phyloP scores from a whole-genome alignment of 37 sponge, comb jelly and placozoan genomes.

The Mnemiopsis leidyi region DNA sequence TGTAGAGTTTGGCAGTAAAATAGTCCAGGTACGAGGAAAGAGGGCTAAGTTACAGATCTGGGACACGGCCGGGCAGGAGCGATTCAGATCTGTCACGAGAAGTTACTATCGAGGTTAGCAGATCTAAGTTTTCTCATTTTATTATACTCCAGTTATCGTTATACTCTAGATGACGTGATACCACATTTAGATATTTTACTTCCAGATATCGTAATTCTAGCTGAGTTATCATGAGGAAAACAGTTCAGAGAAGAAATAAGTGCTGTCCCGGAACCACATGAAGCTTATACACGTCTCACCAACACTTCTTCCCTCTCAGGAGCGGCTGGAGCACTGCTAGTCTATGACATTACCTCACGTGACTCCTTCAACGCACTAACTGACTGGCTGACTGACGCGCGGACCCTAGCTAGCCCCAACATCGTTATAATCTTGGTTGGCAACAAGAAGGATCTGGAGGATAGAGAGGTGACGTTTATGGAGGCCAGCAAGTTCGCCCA shows the following conservation, averaged over 20 bases:
- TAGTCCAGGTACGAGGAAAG: conserved; percentile 83
- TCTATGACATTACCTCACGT: conserved; percentile 67
- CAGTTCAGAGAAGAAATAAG: too few relatives aligned
- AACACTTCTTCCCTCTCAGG: conserved; percentile 10
- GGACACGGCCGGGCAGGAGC: conserved; percentile 99
- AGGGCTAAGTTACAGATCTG: conserved; percentile 98
- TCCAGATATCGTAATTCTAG: too few relatives aligned
- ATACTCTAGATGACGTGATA: too few relatives aligned
- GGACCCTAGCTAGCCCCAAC: conserved; percentile 97
- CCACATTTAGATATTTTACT: too few relatives aligned
- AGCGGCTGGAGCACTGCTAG: conserved; percentile 38
- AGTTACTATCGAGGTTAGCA: conserved; percentile 98
- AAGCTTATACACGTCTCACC: too few relatives aligned
- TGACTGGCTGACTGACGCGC: conserved; percentile 97
- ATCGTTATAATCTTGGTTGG: conserved; percentile 72
- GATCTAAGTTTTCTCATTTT: too few relatives aligned
- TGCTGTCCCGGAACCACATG: too few relatives aligned
- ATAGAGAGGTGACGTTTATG: conserved; percentile 95
- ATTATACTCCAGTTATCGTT: too few relatives aligned
- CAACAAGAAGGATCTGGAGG: conserved; percentile 97
- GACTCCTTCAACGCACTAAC: conserved; percentile 95
- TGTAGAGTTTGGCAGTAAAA: conserved; percentile 98
- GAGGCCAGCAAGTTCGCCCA: conserved; percentile 98
- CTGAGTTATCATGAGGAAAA: too few relatives aligned
- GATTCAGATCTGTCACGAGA: conserved; percentile 92